phyloP scores from a whole-genome alignment of 2,797 vertebrate genomes.

The Halcyon chelicuti region DNA sequence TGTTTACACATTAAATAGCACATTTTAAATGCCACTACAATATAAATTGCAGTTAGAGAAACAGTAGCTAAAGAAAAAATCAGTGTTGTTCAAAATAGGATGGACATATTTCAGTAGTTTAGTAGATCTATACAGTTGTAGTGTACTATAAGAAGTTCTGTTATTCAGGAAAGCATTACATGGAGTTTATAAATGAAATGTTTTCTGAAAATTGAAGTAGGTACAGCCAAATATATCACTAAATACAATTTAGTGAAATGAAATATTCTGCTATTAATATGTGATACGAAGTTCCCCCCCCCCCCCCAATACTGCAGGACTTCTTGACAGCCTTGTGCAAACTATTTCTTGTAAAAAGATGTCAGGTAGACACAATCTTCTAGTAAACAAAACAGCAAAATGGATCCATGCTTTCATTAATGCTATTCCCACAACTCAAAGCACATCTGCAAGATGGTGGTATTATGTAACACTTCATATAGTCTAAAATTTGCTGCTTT shows the following conservation, averaged over 20 bases:
- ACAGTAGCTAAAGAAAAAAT: not conserved
- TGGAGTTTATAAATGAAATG: not conserved
- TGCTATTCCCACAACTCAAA: not conserved
- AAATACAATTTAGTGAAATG: not conserved
- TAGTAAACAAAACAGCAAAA: not conserved
- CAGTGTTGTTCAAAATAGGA: not conserved
- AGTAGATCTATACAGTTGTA: not conserved
- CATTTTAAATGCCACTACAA: not conserved
- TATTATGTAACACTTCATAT: not conserved
- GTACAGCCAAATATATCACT: not conserved
- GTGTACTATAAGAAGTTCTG: not conserved
- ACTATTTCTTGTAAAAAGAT: not conserved
- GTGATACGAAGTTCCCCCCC: not conserved
- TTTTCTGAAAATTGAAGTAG: not conserved
- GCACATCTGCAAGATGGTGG: not conserved
- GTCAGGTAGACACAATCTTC: not conserved
- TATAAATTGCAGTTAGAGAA: not conserved
- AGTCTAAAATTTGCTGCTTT: not conserved
- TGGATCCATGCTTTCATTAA: not conserved
- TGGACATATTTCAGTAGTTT: not conserved
- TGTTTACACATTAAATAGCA: slow-evolving; percentile 10
- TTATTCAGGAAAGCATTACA: not conserved
- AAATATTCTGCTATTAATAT: not conserved
- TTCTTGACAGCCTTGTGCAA: not conserved
- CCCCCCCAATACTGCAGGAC: not conserved